Conservation (phyloP, 2,888 invertebrate genomes). For the Hypselothyrea guttata region DNA sequence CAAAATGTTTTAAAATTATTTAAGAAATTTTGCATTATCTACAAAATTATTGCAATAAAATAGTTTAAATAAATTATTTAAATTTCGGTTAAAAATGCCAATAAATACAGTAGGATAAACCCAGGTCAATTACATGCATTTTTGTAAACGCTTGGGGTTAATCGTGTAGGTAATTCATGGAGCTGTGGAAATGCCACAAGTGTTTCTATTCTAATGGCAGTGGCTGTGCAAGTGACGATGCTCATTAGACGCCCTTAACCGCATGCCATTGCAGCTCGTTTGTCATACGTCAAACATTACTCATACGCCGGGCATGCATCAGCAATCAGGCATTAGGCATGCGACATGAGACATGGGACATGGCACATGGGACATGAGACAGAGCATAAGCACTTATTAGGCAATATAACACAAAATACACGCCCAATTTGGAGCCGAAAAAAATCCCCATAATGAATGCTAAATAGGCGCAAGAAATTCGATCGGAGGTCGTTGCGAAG, state of each 20-base stretch:
- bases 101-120: no score
- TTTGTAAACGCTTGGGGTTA: not conserved
- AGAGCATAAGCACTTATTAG: constrained; percentile 19
- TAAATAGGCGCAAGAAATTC: constrained; percentile 19
- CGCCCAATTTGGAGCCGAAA: no score
- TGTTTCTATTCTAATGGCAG: no score
- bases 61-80: no score
- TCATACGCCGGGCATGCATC: constrained; percentile 57
- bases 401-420: constrained; percentile 9
- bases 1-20: not conserved
- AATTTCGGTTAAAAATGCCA: no score
- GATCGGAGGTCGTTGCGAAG: constrained; percentile 10
- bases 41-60: no score
- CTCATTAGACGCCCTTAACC: not conserved
- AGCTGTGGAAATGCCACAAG: not conserved
- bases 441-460: constrained; percentile 24
- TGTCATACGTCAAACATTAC: constrained; percentile 60
- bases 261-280: not conserved
- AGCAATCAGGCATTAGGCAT: constrained; percentile 17
- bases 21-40: not conserved
- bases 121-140: not conserved
- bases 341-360: not conserved
- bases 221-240: not conserved
- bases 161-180: not conserved
- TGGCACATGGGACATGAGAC: constrained; percentile 13